Evolutionary conservation across 2,113 vertebrate species (phyloP).

Genomic region (Aldabrachelys gigantea): DNA sequence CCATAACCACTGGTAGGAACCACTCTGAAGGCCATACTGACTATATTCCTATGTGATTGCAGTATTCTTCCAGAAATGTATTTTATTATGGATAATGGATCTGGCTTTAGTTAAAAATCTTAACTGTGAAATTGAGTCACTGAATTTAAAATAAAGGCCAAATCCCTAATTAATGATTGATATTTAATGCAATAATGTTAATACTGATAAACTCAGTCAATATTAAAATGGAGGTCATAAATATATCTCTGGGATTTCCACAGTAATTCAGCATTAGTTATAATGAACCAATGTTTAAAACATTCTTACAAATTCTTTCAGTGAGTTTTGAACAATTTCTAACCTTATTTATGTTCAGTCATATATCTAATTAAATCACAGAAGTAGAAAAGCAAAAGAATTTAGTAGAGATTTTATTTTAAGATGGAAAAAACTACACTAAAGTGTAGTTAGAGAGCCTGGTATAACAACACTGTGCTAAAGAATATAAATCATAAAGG

Average conservation of each 20-base stretch:
- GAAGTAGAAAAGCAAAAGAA: conserved; percentile 22
- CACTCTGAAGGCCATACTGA: background rate
- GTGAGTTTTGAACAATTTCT: conserved; percentile 50
- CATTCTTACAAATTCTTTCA: conserved; percentile 16
- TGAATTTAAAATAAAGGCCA: conserved; percentile 38
- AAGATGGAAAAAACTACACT: conserved; percentile 30
- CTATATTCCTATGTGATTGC: background rate
- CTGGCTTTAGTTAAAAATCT: background rate
- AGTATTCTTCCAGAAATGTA: background rate
- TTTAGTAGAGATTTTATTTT: conserved; percentile 14
- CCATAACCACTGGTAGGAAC: background rate
- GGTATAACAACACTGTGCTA: background rate
- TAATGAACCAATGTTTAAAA: conserved; percentile 30
- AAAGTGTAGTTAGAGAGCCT: conserved; percentile 29
- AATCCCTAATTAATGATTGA: conserved; percentile 29
- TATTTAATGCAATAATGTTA: conserved; percentile 42
- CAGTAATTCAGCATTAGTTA: conserved; percentile 34
- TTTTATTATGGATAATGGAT: background rate
- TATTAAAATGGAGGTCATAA: conserved; percentile 31
- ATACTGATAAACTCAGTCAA: conserved; percentile 30
- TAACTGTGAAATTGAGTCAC: conserved; percentile 9
- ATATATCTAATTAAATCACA: conserved; percentile 10
- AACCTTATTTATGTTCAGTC: conserved; percentile 32
- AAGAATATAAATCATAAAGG: background rate
- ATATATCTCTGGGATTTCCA: conserved; percentile 24